These are phyloP conservation scores for Digitonthophagus gazella DNA, from an alignment of 2,888 invertebrate species.

Conservation along the genomic window DNA sequence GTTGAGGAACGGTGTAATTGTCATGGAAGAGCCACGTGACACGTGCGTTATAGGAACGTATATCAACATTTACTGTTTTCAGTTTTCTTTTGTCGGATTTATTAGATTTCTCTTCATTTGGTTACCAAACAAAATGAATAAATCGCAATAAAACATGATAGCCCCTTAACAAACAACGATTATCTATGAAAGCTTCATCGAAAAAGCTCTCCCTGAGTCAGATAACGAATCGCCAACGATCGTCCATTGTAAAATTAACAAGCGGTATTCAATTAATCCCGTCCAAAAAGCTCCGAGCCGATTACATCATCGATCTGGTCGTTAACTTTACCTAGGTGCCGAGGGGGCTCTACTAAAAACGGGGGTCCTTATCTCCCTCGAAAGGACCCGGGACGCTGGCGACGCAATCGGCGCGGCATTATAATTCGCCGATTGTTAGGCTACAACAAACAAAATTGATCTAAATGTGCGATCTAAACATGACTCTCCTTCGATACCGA, in stretches of 20 bases:
- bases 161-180: neutral
- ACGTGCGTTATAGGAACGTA: no score
- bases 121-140: no score
- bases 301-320: conserved; percentile 6
- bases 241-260: conserved; percentile 29
- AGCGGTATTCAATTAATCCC: conserved; percentile 31
- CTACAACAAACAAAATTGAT: conserved; percentile 53
- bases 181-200: neutral
- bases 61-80: no score
- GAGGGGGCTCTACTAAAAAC: conserved; percentile 22
- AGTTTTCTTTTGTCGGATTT: no score
- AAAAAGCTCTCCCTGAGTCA: neutral
- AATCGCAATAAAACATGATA: neutral
- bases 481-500: conserved; percentile 34
- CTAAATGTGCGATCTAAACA: conserved; percentile 52
- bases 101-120: no score
- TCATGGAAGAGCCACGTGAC: neutral
- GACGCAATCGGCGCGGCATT: conserved; percentile 46
- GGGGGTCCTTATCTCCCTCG: conserved; percentile 41
- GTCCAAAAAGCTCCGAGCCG: conserved; percentile 27
- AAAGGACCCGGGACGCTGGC: conserved; percentile 38
- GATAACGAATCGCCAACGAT: conserved; percentile 1
- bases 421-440: conserved; percentile 51
- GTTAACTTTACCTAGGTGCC: neutral
- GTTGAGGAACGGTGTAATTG: neutral